Evolutionary conservation across 2,888 invertebrate genomes (phyloP).

Genomic region (Cephalotes varians): DNA sequence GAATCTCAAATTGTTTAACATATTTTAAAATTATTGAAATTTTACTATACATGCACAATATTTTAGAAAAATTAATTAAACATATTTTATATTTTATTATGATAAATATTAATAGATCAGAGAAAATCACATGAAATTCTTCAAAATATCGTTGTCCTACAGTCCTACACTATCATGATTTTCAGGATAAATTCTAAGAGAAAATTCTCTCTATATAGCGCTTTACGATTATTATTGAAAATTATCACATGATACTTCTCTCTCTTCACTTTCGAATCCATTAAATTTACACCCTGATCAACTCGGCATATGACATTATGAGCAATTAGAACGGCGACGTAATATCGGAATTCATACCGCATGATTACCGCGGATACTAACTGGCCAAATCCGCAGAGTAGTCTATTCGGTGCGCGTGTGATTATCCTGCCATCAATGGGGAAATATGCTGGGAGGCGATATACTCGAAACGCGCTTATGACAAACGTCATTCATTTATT

Average conservation of each 20-base stretch:
- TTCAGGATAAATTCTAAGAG: too few relatives aligned
- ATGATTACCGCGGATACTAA: slow-evolving; percentile 65
- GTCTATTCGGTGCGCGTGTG: slow-evolving; percentile 65
- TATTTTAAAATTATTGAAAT: too few relatives aligned
- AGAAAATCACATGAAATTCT: too few relatives aligned
- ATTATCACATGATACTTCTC: neutral
- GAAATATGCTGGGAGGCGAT: slow-evolving; percentile 41
- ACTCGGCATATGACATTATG: slow-evolving; percentile 66
- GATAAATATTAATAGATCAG: too few relatives aligned
- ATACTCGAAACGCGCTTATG: slow-evolving; percentile 63
- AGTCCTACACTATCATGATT: too few relatives aligned
- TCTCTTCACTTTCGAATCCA: neutral
- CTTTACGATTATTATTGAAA: neutral
- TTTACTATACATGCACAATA: too few relatives aligned
- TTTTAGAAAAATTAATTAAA: too few relatives aligned
- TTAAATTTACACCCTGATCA: slow-evolving; percentile 63
- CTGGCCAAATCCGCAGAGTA: slow-evolving; percentile 65
- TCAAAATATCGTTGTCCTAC: too few relatives aligned
- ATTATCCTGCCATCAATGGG: slow-evolving; percentile 61
- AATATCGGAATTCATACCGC: slow-evolving; percentile 67
- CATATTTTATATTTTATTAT: too few relatives aligned
- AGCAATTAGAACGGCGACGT: slow-evolving; percentile 63
- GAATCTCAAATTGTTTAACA: too few relatives aligned
- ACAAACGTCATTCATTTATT: slow-evolving; percentile 71
- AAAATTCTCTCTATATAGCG: too few relatives aligned